These are phyloP conservation scores for Gortyna flavago DNA, from an alignment of 2,888 invertebrate species.

Conservation along the genomic window DNA sequence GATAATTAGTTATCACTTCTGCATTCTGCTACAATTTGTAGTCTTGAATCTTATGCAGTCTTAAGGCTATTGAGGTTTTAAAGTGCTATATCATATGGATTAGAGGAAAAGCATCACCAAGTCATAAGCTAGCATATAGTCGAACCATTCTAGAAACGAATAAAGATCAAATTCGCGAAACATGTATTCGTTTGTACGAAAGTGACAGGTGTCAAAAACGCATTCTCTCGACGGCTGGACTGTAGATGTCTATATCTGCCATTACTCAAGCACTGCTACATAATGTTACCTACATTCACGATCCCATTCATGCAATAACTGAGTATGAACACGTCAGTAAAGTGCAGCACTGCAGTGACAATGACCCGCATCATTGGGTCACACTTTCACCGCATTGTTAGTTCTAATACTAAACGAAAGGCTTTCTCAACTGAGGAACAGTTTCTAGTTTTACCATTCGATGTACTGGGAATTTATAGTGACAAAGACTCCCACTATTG, in stretches of 20 bases:
- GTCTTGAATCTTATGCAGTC: not conserved
- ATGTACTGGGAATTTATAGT: conserved; percentile 16
- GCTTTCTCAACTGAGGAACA: conserved; percentile 44
- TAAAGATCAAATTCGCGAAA: too few relatives aligned
- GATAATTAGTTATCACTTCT: not conserved
- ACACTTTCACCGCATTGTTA: conserved; percentile 53
- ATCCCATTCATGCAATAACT: conserved; percentile 6
- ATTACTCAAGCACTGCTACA: not conserved
- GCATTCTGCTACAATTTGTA: not conserved
- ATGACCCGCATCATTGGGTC: conserved; percentile 43
- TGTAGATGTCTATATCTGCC: not conserved
- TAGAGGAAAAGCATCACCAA: not conserved
- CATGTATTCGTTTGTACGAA: too few relatives aligned
- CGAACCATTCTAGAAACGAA: too few relatives aligned
- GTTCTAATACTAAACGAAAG: conserved; percentile 41
- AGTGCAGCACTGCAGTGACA: conserved; percentile 37
- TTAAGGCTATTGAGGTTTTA: not conserved
- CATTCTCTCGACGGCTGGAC: too few relatives aligned
- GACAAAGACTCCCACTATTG: not conserved
- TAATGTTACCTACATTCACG: conserved; percentile 1
- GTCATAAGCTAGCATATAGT: not conserved
- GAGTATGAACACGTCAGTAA: conserved; percentile 1
- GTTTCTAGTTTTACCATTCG: conserved; percentile 26
- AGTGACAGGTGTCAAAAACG: too few relatives aligned
- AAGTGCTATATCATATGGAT: not conserved